phyloP scores from a whole-genome alignment of 2,888 invertebrate species.

The Hypercompe scribonia region DNA sequence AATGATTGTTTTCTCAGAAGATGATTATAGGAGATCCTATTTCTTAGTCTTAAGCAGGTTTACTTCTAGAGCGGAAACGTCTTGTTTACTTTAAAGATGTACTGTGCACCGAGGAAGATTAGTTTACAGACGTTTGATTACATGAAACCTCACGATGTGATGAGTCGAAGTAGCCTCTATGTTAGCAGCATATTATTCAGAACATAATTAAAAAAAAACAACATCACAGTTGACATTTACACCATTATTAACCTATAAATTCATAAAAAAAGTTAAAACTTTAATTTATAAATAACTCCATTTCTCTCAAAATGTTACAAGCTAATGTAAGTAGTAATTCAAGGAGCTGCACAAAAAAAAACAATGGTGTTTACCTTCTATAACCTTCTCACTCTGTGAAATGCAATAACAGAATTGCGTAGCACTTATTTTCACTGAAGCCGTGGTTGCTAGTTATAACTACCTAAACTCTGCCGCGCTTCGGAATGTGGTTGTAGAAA shows the following conservation, averaged over 20 bases:
- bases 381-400: no score
- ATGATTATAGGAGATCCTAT: neutral
- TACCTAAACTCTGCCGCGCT: no score
- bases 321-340: conserved; percentile 53
- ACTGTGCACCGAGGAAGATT: neutral
- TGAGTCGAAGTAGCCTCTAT: neutral
- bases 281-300: conserved; percentile 10
- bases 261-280: neutral
- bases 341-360: neutral
- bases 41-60: neutral
- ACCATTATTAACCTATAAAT: neutral
- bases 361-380: neutral
- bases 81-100: no score
- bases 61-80: neutral
- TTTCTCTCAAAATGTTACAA: conserved; percentile 53
- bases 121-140: neutral
- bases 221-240: neutral
- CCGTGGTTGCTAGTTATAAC: neutral
- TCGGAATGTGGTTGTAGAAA: no score
- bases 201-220: neutral
- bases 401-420: neutral
- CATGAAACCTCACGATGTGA: neutral
- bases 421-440: no score
- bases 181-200: neutral
- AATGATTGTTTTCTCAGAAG: neutral